Base-by-base conservation (phyloP, 2,797 vertebrate species). In the Peromyscus eremicus region DNA sequence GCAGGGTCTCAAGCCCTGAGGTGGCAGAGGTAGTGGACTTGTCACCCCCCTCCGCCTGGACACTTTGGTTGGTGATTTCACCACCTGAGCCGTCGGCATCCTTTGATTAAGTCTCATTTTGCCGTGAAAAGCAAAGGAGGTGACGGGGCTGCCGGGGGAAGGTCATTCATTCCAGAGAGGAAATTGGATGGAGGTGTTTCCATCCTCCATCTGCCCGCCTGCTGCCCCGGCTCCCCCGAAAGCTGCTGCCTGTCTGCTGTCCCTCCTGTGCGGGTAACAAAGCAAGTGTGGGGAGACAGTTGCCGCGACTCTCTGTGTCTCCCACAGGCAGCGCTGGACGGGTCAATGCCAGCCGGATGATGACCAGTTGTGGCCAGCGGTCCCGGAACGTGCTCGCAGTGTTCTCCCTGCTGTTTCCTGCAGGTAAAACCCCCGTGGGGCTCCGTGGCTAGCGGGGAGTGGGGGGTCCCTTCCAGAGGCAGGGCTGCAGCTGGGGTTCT, bases 331-430 rank as follows among this genome's bases (percentile, higher is more conserved):
- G 97, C 98, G 98, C 97, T 96, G 97, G 97, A 98, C 98, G 96
- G 98, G 98, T 98, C 98, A 97, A 99, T 99, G 99, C 99, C 98
- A 99, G 99, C 99, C 98, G 98, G 99, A 99, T 98, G 99, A 99
- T 99, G 99, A 99, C 99, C 99, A 99, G 99, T 99, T 99, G 99
- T 99, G 99, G 99, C 98, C 99, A 98, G 98, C 99, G 99, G 99
- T 99, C 99, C 99, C 98, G 99, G 99, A 99, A 99, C 97, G 99
- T 99, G 98, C 99, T 99, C 98, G 98, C 99, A 83, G 98, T 99
- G 98, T 98, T 99, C 97, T 99, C 99, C 8, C 98, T 99, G 98
- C 99, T 99, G 98, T 98, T 99, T 96, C 99, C 99, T 57, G 99
- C 99, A 99, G 99, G 99, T 99, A 98, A 98, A 25, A 14, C 55